Evolutionary conservation across 2,113 vertebrate species (phyloP), one percentile per base, ranked within the genome.

Genomic region (Lanius ludovicianus): DNA sequence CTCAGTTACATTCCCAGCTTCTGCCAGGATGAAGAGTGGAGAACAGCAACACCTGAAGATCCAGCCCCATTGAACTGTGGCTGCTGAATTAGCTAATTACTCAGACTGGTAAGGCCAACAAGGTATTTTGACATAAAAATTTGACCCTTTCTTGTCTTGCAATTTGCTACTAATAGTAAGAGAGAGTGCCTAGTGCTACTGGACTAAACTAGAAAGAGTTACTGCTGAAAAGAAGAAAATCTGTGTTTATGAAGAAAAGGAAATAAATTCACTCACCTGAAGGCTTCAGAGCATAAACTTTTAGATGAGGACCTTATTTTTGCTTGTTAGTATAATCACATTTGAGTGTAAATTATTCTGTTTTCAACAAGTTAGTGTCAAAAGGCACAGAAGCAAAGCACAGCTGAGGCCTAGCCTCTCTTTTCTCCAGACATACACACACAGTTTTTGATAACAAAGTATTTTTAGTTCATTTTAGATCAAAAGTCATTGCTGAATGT

Each of bases 391-490:
- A 88, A 73, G 33, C 31, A 81, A 69, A 87, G 77, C 49, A 79
- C 35, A 91, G 67, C 23, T 69, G 55, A 93, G 21, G 19, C 35
- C 42, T 63, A 86, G 84, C 56, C 53, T 76, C 60, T 69, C 46
- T 76, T 52, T 68, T 76, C n/a, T n/a, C n/a, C n/a, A n/a, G n/a
- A 24, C 23, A 59, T 24, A 49, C 3, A 27, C n/a, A 24, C 27
- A 49, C 1, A n/a, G 8, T 44, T 91, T 93, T 80, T 83, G 11
- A 69, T 76, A 85, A 91, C 63, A 75, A 92, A 71, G 35, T 91
- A 91, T 74, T 95, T 95, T 97, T 88, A 77, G 67, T 59, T 86
- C 59, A 83, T 91, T 91, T 94, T 75, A 93, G 67, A 95, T 95
- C 89, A 96, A 71, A 89, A 95, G 85, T 73, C 83, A 68, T 31